Evolutionary conservation across 2,888 invertebrate genomes (phyloP), one percentile per base, ranked within the genome.

Genomic region (Tribolium freemani): DNA sequence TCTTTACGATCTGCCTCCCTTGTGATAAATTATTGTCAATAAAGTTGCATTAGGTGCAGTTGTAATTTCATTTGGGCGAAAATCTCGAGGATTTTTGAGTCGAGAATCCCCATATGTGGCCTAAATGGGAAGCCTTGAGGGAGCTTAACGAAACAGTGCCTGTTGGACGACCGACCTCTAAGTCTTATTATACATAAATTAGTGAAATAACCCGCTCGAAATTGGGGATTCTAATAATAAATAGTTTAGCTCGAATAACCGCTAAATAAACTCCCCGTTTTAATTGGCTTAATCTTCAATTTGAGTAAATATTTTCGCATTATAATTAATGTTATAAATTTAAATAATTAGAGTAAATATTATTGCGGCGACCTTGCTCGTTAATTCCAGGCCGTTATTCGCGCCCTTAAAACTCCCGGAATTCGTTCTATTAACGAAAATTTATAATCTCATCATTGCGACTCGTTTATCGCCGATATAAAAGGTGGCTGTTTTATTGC

Each of bases 141-240:
- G 10, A 63, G 63, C 50, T 63, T 63, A 63, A 16, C 30, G 51
- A 51, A 63, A 63, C 63, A 38, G 50, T 51, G 63, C 50, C 31
- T 63, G 61, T 44, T 20, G 45, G 26, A 46, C 58, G n/a, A 8
- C 54, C 21, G 16, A 31, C 31, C 63, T 4, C 38, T 50, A 30
- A 48, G 60, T 60, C 48, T 60, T 63, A 63, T 63, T 63, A 50
- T 63, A 51, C 63, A 51, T 51, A 63, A 63, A 50, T 63, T 51
- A 51, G 63, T 5, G 31, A 63, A 56, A 50, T 48, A 50, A 31
- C 50, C 46, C 48, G 16, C 31, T 30, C 6, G 11, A 61, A 61
- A 31, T 51, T 63, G 63, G 63, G 51, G 51, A 50, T 63, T 63
- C 31, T 50, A 50, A 30, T 63, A 38, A 63, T 50, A 51, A 63